Base-by-base conservation (phyloP, 2,797 vertebrate species). In the Paedocypris micromegethes region DNA sequence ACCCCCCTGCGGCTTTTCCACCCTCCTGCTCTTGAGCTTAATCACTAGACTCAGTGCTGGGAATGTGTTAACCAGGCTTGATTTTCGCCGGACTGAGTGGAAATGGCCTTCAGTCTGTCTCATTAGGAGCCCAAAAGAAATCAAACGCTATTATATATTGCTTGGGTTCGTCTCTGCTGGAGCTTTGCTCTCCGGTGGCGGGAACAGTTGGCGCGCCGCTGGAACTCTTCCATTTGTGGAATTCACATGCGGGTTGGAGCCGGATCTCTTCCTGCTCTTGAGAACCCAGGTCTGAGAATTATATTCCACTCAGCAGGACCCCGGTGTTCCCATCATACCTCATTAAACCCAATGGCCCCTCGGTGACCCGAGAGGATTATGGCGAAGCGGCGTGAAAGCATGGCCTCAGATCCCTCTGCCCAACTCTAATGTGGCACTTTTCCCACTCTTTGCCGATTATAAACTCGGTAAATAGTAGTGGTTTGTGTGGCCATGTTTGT, bases 11-110 rank as follows among this genome's bases (percentile, higher is more conserved):
- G 56, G 60, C 76, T 80, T 81, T 86, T 82, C 86, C 80, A 84
- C 86, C 72, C 78, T 75, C 82, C 79, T 9, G 67, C 83, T 86
- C 86, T 82, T 85, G 77, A 78, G 84, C 80, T 86, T 89, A 88
- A 88, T 81, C 86, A 82, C 84, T 78, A 79, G 84, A 80, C 60
- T 57, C 74, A 79, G 85, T 72, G 71, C 74, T 77, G 74, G 73
- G 79, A 84, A 77, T 83, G 82, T 75, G 85, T 86, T 83, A 86
- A 77, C 81, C 68, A 63, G 71, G 39, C 66, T 72, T 58, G 59
- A 54, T 50, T 55, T 45, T 42, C 54, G 47, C 9, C 7, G 66
- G 47, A 58, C 39, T 43, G 50, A 50, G 8, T 52, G 40, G 54
- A 52, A 66, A 56, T 47, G 46, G 64, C 8, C 48, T 55, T 66